Evolutionary conservation across 1,140 invertebrate genomes (phyloP).

Genomic region (Bombus turneri): DNA sequence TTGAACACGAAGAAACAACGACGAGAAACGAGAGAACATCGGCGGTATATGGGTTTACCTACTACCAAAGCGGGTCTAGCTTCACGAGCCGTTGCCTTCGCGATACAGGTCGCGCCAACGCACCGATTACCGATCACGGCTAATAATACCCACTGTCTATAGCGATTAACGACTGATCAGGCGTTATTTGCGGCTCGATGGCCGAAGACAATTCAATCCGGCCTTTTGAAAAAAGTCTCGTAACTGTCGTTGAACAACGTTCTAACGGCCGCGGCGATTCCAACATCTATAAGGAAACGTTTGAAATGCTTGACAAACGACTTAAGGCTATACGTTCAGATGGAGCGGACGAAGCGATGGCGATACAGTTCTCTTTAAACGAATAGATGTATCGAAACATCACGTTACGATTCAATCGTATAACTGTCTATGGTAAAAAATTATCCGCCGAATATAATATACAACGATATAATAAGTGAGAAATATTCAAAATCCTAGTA

Average conservation of each 20-base stretch:
- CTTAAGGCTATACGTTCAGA: too few relatives aligned
- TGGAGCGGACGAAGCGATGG: too few relatives aligned
- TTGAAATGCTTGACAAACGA: not conserved
- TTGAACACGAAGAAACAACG: conserved; percentile 24
- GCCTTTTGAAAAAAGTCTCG: conserved; percentile 11
- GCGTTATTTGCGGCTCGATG: conserved; percentile 13
- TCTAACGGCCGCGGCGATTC: not conserved
- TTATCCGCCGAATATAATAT: too few relatives aligned
- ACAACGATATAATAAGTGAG: too few relatives aligned
- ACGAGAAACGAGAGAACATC: conserved; percentile 12
- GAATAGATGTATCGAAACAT: not conserved
- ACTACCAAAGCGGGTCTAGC: conserved; percentile 23
- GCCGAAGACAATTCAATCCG: conserved; percentile 29
- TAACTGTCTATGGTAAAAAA: too few relatives aligned
- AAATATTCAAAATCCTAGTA: too few relatives aligned
- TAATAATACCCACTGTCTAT: conserved; percentile 57
- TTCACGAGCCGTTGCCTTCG: conserved; percentile 30
- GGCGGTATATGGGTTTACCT: not conserved
- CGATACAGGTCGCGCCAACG: conserved; percentile 25
- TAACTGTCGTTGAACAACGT: not conserved
- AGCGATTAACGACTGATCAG: conserved; percentile 53
- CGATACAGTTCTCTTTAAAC: too few relatives aligned
- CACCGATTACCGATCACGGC: conserved; percentile 18
- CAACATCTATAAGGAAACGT: not conserved
- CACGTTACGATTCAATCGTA: too few relatives aligned